Base-by-base conservation (phyloP, 2,888 invertebrate genomes). In the Nomada ruficornis region DNA sequence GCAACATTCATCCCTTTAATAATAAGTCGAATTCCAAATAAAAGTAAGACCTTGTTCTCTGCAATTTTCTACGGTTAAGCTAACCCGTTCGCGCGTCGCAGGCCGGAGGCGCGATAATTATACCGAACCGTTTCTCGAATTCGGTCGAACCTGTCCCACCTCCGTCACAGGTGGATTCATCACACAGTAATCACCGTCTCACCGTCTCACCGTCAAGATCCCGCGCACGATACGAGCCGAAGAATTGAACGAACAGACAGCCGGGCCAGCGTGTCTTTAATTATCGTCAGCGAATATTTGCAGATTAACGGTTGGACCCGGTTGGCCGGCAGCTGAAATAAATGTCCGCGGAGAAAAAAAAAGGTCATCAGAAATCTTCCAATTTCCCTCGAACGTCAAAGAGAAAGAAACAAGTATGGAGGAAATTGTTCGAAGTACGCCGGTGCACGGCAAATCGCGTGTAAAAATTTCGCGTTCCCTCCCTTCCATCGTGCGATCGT, bases 211-310 rank as follows among this genome's bases (percentile, higher is more conserved):
- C 65, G 84, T 52, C 77, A 83, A 85, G 83, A 88, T 87, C 67
- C n/a, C 23, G 72, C 42, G 42, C 72, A 68, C 50, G 74, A 83
- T 83, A 72, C 42, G 29, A 42, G 65, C 26, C 67, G 42, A 42
- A n/a, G 65, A 62, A 79, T 81, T 68, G 77, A 36, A 74, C 59
- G 57, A 67, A 23, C 67, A 79, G 79, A 50, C 75, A 74, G 74
- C 57, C 62, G 74, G 59, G 69, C 77, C 68, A 78, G 83, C 84
- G 84, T 83, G 84, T 86, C 88, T 85, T 86, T 88, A 88, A 88
- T 88, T 87, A 85, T 82, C 74, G 75, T 79, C 82, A 69, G 77
- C 75, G 81, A 86, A 88, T 89, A 85, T 80, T 85, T 88, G 67
- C 79, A 85, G 80, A 83, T 88, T 86, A 88, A 88, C 85, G 77